Conservation (phyloP, 2,888 invertebrate genomes). For the Emmelina monodactyla region DNA sequence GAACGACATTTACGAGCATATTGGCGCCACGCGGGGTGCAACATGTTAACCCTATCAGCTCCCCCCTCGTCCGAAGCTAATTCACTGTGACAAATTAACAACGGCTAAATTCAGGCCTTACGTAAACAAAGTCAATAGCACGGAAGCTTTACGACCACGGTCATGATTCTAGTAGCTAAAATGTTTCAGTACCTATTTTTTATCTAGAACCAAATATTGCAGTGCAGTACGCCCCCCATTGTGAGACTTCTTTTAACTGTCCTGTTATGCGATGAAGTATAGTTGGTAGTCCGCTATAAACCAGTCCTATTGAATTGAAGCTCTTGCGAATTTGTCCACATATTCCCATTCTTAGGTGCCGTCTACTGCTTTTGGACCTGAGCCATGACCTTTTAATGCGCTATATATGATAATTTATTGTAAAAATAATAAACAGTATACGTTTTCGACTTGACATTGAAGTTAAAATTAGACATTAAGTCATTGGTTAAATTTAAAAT, state of each 20-base stretch:
- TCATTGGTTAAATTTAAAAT: neutral
- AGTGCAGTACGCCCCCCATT: conserved; percentile 22
- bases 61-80: conserved; percentile 57
- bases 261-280: conserved; percentile 20
- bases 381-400: conserved; percentile 1
- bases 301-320: conserved; percentile 15
- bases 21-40: conserved; percentile 58
- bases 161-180: too few species aligned
- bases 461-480: neutral
- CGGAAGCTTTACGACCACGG: too few species aligned
- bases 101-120: conserved; percentile 51
- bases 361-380: conserved; percentile 1
- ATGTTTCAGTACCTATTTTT: too few species aligned
- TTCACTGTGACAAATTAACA: conserved; percentile 66
- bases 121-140: too few species aligned
- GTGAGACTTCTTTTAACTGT: conserved; percentile 24
- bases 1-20: conserved; percentile 57
- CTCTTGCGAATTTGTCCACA: conserved; percentile 11
- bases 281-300: neutral
- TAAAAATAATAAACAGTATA: conserved; percentile 1
- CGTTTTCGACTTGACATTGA: neutral
- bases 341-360: conserved; percentile 1
- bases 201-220: too few species aligned
- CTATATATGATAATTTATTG: neutral
- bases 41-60: conserved; percentile 61